These are phyloP conservation scores for Odobenus rosmarus DNA, from an alignment of 2,113 vertebrate species.

Conservation along the genomic window DNA sequence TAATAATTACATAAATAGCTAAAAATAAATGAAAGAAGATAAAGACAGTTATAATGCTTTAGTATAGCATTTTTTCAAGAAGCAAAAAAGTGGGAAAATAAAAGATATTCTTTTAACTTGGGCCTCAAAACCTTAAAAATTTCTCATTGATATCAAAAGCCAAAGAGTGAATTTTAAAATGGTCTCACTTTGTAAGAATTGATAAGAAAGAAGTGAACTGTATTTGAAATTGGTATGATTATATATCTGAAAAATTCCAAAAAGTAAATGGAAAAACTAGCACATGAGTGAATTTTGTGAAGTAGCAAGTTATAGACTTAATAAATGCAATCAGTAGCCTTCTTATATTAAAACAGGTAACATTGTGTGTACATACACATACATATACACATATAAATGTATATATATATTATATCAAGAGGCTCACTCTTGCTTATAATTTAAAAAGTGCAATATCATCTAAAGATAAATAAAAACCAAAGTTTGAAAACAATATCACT, in stretches of 20 bases:
- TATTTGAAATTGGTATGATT: neutral
- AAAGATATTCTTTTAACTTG: neutral
- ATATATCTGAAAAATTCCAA: neutral
- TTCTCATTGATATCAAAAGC: neutral
- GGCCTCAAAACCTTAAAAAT: neutral
- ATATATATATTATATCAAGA: neutral
- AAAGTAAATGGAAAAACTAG: conserved; percentile 6
- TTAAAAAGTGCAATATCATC: neutral
- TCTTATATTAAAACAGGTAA: conserved; percentile 9
- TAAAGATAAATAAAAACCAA: neutral
- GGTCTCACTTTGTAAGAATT: neutral
- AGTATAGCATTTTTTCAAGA: neutral
- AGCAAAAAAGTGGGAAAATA: neutral
- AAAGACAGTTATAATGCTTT: neutral
- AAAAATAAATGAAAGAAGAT: neutral
- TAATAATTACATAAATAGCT: neutral
- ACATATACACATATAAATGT: too few relatives aligned
- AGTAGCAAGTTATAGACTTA: neutral
- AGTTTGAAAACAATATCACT: neutral
- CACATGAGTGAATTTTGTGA: neutral
- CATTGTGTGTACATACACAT: neutral
- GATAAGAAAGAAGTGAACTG: neutral
- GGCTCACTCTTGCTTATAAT: neutral
- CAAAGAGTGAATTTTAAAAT: neutral
- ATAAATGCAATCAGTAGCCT: neutral